Conservation (phyloP, 2,888 invertebrate species). For the Oithona nana region DNA sequence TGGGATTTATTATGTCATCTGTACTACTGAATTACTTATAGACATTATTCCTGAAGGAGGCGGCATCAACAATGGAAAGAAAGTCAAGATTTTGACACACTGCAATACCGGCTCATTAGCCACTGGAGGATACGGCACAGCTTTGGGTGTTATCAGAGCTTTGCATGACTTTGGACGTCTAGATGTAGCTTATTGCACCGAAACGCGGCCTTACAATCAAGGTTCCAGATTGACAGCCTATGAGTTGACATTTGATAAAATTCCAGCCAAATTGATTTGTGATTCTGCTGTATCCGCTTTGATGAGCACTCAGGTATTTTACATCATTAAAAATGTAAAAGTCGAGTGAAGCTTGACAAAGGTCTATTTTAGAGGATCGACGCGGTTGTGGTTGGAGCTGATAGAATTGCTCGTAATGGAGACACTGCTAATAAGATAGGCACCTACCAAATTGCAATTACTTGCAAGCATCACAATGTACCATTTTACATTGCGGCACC, state of each 20-base stretch:
- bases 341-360: neutral
- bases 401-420: constrained; percentile 77
- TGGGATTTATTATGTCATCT: too few species aligned
- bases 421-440: constrained; percentile 99
- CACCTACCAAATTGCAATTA: constrained; percentile 74
- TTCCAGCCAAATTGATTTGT: constrained; percentile 77
- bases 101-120: constrained; percentile 97
- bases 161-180: constrained; percentile 48
- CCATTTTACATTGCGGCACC: constrained; percentile 94
- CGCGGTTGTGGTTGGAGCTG: constrained; percentile 72
- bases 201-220: constrained; percentile 96
- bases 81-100: constrained; percentile 66
- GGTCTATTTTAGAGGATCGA: constrained; percentile 41
- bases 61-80: too few species aligned
- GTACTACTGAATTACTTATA: too few species aligned
- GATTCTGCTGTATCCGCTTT: constrained; percentile 87
- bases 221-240: constrained; percentile 87
- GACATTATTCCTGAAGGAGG: too few species aligned
- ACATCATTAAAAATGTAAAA: neutral
- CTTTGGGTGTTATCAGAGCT: constrained; percentile 78
- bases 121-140: constrained; percentile 93
- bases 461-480: constrained; percentile 47
- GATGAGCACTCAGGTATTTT: constrained; percentile 38
- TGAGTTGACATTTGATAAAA: constrained; percentile 75
- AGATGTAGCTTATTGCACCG: constrained; percentile 80